A percentile compares a stretch with the other conserved stretches of the same genome.
Conservation (phyloP, 2,797 vertebrate species). For the Tarsius wallacei region DNA sequence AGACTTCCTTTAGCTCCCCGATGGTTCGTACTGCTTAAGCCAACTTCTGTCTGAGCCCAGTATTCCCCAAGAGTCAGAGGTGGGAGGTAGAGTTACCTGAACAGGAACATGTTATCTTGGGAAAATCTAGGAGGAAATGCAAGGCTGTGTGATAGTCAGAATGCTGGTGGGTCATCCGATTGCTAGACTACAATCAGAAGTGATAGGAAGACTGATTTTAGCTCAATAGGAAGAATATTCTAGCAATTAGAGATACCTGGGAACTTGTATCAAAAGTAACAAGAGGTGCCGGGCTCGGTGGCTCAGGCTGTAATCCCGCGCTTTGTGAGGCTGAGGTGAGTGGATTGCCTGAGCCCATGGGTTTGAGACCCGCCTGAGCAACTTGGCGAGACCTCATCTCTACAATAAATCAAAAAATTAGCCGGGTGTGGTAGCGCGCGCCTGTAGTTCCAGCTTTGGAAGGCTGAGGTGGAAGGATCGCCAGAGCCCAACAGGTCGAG, state of each 20-base stretch:
- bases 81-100: not conserved
- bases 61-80: not conserved
- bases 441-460: not conserved
- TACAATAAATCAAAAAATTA: not conserved
- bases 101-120: not conserved
- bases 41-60: not conserved
- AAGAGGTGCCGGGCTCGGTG: not conserved
- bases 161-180: not conserved
- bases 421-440: not conserved
- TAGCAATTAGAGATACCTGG: not conserved
- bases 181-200: not conserved
- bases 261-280: not conserved
- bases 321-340: not conserved
- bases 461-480: too few relatives aligned
- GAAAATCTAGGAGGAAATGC: slow-evolving; percentile 17
- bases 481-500: too few relatives aligned
- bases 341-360: not conserved
- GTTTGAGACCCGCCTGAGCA: not conserved
- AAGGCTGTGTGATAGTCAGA: not conserved
- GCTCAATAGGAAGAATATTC: not conserved
- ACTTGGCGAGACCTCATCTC: not conserved
- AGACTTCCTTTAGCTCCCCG: not conserved
- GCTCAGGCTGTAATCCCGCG: not conserved
- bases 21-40: not conserved
- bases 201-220: not conserved